Conservation (phyloP, 2,888 invertebrate species). For the Aphrophora alni region DNA sequence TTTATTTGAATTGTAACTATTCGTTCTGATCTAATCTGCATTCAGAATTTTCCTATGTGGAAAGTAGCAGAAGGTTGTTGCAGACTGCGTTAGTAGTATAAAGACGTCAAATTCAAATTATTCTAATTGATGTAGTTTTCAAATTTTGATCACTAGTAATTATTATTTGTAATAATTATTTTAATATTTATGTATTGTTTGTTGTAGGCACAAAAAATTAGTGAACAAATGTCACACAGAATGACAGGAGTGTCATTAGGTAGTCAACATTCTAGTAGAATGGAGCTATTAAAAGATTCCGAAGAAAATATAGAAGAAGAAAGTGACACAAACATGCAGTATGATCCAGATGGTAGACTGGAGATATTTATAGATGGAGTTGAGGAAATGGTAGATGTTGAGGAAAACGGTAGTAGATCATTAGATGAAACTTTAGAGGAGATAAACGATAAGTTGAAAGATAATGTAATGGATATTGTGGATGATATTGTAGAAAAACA, state of each 20-base stretch:
- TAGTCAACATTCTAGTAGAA: not conserved
- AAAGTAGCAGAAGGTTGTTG: too few species aligned
- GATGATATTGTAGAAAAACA: not conserved
- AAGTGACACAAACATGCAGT: slow-evolving; percentile 3
- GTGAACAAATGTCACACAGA: slow-evolving; percentile 31
- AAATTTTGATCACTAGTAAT: too few species aligned
- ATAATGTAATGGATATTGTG: not conserved
- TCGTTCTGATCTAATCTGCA: too few species aligned
- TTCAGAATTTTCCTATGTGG: too few species aligned
- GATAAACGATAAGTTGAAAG: slow-evolving; percentile 14
- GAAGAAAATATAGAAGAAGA: slow-evolving; percentile 12
- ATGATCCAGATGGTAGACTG: slow-evolving; percentile 20
- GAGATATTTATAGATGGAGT: slow-evolving; percentile 34
- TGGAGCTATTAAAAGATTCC: slow-evolving; percentile 3
- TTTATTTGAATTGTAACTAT: too few species aligned
- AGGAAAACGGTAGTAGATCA: not conserved
- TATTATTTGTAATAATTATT: too few species aligned
- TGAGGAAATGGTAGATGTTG: not conserved
- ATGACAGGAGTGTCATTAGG: slow-evolving; percentile 1
- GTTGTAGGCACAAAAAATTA: slow-evolving; percentile 36
- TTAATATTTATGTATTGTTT: not conserved
- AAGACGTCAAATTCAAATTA: too few species aligned
- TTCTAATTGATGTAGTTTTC: too few species aligned
- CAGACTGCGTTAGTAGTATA: too few species aligned
- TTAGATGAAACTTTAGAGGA: slow-evolving; percentile 15